Base-by-base conservation (phyloP, 2,113 vertebrate species). In the Sitta europaea region DNA sequence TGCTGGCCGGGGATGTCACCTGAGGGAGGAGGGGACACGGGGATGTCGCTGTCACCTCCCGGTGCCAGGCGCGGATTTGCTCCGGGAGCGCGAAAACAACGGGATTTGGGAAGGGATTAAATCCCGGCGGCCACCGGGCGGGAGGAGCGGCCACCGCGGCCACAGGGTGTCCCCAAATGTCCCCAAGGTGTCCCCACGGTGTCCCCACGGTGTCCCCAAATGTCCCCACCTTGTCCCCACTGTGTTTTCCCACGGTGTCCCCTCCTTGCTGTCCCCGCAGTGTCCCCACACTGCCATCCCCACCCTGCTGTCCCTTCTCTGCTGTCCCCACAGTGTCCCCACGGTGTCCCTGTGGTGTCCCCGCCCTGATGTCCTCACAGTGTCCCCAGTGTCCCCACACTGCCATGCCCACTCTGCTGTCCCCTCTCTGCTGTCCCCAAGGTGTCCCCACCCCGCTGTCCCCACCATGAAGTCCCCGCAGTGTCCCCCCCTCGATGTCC, bases 151-250 rank as follows among this genome's bases (percentile, higher is more conserved):
- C 55, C 54, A 17, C n/a, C 5, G 57, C 9, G 36, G 28, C 50
- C 61, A 50, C 50, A 5, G 7, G 12, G 38, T 19, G 38, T 43
- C 59, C 47, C 58, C 36, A 40, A 77, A 0, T 2, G 10, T 20
- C 38, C 29, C 36, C 47, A 28, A 1, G 0, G 2, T 6, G 10
- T 25, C 36, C 28, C 35, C 25, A 36, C 1, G 1, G 2, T 8
- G 8, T 14, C 9, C n/a, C 14, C 10, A 7, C 3, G 4, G 0
- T n/a, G 31, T 45, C 42, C 62, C 51, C 21, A 10, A n/a, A n/a
- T 8, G 8, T 14, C 9, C n/a, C 14, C 10, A 7, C 3, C 3
- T 0, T n/a, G 31, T 45, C 42, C 62, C 51, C 21, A 10, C 0
- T 0, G 0, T 14, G 17, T 12, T 9, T 25, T 16, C 29, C 50